These are phyloP conservation scores for Drosophila nebulosa DNA, from an alignment of 1,140 invertebrate genomes.

Conservation along the genomic window DNA sequence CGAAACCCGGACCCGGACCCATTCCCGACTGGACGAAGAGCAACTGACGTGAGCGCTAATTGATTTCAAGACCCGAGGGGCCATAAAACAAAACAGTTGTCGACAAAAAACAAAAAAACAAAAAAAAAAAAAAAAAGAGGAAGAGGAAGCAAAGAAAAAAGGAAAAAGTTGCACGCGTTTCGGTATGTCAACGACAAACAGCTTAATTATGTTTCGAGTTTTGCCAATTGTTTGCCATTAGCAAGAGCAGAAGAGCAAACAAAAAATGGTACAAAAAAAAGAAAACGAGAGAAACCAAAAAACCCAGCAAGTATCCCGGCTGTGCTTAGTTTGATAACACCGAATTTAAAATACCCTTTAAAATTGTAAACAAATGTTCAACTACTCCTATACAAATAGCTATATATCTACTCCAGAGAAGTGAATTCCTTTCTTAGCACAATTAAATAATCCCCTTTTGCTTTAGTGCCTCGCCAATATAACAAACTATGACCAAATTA, in stretches of 20 bases:
- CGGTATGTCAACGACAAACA: conserved; percentile 30
- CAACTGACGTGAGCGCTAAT: conserved; percentile 51
- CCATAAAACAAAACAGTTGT: conserved; percentile 6
- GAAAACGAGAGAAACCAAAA: background rate
- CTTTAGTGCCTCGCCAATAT: background rate
- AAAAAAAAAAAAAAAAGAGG: too few relatives aligned
- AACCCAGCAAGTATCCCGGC: background rate
- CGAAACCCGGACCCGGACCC: background rate
- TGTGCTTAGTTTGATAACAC: background rate
- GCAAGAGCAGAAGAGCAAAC: conserved; percentile 6
- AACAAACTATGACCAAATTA: conserved; percentile 46
- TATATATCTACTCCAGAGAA: too few relatives aligned
- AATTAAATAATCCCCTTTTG: background rate
- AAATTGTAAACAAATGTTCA: background rate
- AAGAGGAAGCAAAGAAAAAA: background rate
- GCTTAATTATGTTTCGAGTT: conserved; percentile 72
- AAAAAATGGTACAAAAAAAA: background rate
- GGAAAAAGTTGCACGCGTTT: background rate
- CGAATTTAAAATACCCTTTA: background rate
- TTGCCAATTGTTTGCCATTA: conserved; percentile 57
- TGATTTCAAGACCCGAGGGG: conserved; percentile 59
- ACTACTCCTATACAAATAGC: too few relatives aligned
- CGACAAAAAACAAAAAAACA: conserved; percentile 9
- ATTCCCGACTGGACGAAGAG: background rate
- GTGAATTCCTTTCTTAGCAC: too few relatives aligned